These are phyloP conservation scores for Furcifer pardalis DNA, from an alignment of 2,797 vertebrate species.

Conservation along the genomic window DNA sequence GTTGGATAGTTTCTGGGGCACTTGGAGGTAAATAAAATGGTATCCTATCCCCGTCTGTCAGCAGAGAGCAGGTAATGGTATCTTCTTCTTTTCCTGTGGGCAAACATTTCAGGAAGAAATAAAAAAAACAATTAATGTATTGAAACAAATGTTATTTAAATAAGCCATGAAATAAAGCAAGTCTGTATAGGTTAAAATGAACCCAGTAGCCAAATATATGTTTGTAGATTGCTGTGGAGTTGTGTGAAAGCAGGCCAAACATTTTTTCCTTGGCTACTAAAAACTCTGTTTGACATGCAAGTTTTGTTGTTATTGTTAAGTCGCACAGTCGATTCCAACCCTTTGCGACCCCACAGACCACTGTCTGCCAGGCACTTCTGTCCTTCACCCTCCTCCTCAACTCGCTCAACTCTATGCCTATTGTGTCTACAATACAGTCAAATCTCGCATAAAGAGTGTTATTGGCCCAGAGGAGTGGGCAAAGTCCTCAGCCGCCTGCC, in stretches of 20 bases:
- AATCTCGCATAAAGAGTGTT: too few species aligned
- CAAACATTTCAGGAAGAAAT: neutral
- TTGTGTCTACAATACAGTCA: too few species aligned
- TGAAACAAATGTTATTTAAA: neutral
- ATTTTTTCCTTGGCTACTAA: neutral
- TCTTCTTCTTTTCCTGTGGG: neutral
- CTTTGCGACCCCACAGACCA: too few species aligned
- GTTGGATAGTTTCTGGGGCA: neutral
- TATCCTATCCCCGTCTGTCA: neutral
- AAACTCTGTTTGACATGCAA: neutral
- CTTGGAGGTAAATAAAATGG: neutral
- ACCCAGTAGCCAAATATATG: neutral
- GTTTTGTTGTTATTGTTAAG: too few species aligned
- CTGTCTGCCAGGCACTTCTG: too few species aligned
- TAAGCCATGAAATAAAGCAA: neutral
- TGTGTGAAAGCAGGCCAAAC: neutral
- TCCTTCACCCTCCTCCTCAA: too few species aligned
- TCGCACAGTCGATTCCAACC: too few species aligned
- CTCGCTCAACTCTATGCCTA: too few species aligned
- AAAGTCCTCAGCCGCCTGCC: too few species aligned
- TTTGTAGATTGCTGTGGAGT: neutral
- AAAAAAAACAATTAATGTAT: neutral
- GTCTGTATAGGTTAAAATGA: neutral
- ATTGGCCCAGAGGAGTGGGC: too few species aligned
- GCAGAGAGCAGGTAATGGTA: neutral